Evolutionary conservation across 2,113 vertebrate species (phyloP), one percentile per base, ranked within the genome.

Genomic region (Diphyllodes magnificus): DNA sequence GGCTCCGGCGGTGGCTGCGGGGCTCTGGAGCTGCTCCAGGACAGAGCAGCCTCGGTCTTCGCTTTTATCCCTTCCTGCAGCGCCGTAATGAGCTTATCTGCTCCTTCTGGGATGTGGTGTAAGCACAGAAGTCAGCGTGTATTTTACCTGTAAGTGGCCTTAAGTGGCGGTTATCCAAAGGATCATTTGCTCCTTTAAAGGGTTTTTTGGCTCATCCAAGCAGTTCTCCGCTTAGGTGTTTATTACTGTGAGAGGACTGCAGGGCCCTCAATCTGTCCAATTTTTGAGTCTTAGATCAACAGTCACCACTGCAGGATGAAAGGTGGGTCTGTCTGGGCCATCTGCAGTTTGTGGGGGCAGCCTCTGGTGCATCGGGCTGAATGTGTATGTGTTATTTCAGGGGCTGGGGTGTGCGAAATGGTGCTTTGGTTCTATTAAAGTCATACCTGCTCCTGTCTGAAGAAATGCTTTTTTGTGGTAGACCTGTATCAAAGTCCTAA

Each of bases 21-120:
- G 88, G 44, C 35, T 72, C 71, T 47, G 80, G 77, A 80, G 87
- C 65, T 11, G 59, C 88, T 93, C 71, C 70, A 51, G 78, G 60
- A 10, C 47, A 50, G 82, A 45, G 37, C 63, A 59, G 73, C 44
- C 75, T 51, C 70, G 31, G 49, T 78, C 59, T 91, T 53, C 49
- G 59, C 59, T 92, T 70, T 92, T 90, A 87, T 89, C 87, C 91
- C 49, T 85, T 22, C 65, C 84, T 35, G 73, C 81, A 94, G 84
- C 8, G 31, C 19, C 19, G 56, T 95, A 94, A 97, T 56, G 93
- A 95, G 94, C 96, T 96, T 95, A 95, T 85, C 75, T 27, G 66
- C 87, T 87, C 49, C 78, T 93, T 53, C 78, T 68, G 89, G 82
- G 94, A 84, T 82, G 83, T 24, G 24, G 40, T 19, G 45, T 53